Conservation (phyloP, 2,797 vertebrate species). For the Novumbra hubbsi region DNA sequence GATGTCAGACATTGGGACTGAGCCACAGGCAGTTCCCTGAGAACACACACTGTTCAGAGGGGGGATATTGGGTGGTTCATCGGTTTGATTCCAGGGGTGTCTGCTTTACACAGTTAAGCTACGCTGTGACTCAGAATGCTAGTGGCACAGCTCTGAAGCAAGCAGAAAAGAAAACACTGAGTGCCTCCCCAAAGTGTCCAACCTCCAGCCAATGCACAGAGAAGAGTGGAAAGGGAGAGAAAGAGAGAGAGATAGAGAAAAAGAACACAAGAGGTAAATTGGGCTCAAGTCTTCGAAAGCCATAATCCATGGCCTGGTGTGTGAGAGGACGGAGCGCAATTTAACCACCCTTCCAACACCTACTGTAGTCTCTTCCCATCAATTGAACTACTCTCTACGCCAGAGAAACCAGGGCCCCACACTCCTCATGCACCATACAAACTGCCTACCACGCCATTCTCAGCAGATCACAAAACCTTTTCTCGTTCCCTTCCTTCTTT, state of each 20-base stretch:
- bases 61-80: constrained; percentile 30
- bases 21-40: constrained; percentile 13
- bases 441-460: constrained; percentile 32
- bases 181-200: constrained; percentile 15
- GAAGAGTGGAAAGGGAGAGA: constrained; percentile 38
- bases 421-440: constrained; percentile 4
- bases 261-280: constrained; percentile 9
- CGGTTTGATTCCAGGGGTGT: constrained; percentile 30
- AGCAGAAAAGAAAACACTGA: constrained; percentile 20
- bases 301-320: constrained; percentile 64
- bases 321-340: constrained; percentile 41
- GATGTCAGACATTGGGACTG: constrained; percentile 28
- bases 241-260: constrained; percentile 38
- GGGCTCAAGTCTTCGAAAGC: constrained; percentile 44
- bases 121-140: constrained; percentile 42
- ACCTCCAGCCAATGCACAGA: constrained; percentile 50
- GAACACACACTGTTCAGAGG: constrained; percentile 3
- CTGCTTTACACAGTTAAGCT: constrained; percentile 7
- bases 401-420: constrained; percentile 14
- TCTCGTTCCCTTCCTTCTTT: constrained; percentile 25
- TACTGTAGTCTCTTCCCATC: constrained; percentile 50
- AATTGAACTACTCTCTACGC: constrained; percentile 45
- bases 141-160: constrained; percentile 37
- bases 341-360: constrained; percentile 61
- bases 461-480: neutral